phyloP scores from a whole-genome alignment of 2,113 vertebrate species.

The Steatornis caripensis region DNA sequence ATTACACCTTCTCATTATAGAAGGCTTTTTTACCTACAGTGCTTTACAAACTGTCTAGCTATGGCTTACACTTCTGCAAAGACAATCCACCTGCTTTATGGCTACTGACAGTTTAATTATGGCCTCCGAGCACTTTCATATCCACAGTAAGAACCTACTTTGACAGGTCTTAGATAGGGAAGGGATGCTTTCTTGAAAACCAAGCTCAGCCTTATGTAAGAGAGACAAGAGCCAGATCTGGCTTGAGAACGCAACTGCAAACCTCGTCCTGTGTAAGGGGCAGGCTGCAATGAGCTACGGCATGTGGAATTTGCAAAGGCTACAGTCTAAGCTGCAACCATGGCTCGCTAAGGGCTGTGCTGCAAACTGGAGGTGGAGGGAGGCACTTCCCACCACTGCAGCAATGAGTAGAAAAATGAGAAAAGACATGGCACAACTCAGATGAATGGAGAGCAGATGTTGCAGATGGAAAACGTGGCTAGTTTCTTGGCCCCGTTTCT shows the following conservation, averaged over 20 bases:
- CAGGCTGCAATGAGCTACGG: neutral
- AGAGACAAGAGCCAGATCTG: neutral
- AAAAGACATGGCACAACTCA: neutral
- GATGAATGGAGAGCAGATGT: neutral
- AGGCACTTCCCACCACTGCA: neutral
- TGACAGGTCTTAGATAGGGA: neutral
- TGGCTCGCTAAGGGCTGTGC: neutral
- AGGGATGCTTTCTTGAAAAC: neutral
- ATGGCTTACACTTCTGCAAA: neutral
- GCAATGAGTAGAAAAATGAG: neutral
- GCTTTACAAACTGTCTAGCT: neutral
- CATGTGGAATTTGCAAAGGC: neutral
- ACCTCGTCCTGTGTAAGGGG: neutral
- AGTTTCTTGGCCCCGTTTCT: neutral
- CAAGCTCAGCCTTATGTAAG: neutral
- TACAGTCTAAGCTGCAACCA: neutral
- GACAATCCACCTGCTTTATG: neutral
- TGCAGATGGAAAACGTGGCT: neutral
- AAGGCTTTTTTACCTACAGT: neutral
- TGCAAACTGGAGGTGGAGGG: neutral
- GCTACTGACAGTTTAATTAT: neutral
- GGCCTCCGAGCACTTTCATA: neutral
- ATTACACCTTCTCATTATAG: neutral
- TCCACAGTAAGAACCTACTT: neutral
- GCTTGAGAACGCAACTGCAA: neutral